Percentiles rank a stretch among this genome's conserved stretches.
Evolutionary conservation across 2,888 invertebrate species (phyloP).

Genomic region (Vanessa cardui): DNA sequence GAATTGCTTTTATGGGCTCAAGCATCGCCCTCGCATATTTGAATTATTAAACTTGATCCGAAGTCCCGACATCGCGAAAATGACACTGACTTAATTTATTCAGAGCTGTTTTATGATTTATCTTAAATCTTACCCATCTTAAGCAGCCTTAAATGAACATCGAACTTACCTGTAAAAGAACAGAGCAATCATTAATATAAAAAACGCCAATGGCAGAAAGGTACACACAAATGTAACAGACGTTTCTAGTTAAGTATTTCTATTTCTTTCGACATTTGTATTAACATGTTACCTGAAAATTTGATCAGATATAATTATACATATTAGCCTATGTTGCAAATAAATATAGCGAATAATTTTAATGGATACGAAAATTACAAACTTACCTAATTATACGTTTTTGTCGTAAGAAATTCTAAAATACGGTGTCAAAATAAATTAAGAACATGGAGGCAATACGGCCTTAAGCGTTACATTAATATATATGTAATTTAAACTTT

Average conservation of each 20-base stretch:
- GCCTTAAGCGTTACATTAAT: slow-evolving; percentile 28
- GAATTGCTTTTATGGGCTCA: slow-evolving; percentile 68
- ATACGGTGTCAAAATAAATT: slow-evolving; percentile 40
- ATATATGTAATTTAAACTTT: slow-evolving; percentile 25
- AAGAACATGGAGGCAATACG: slow-evolving; percentile 30
- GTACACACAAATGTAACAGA: too few relatives aligned
- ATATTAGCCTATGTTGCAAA: not conserved
- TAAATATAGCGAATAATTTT: slow-evolving; percentile 9
- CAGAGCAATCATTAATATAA: slow-evolving; percentile 20
- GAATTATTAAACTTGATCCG: slow-evolving; percentile 67
- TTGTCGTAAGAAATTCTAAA: slow-evolving; percentile 30
- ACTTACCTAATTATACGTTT: slow-evolving; percentile 20
- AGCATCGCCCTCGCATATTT: slow-evolving; percentile 54
- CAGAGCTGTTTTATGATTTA: slow-evolving; percentile 19
- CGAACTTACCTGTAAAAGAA: slow-evolving; percentile 61
- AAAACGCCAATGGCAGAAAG: slow-evolving; percentile 12
- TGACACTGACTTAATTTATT: slow-evolving; percentile 24
- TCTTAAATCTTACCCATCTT: slow-evolving; percentile 16
- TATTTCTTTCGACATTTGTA: not conserved
- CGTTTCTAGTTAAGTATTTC: too few relatives aligned
- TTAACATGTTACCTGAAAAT: not conserved
- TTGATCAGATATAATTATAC: not conserved
- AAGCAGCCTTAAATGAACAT: slow-evolving; percentile 1
- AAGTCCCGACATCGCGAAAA: slow-evolving; percentile 19
- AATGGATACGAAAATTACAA: not conserved